Evolutionary conservation across 2,888 invertebrate genomes (phyloP), one percentile per base, ranked within the genome.

Genomic region (Lepeophtheirus nordmannii): DNA sequence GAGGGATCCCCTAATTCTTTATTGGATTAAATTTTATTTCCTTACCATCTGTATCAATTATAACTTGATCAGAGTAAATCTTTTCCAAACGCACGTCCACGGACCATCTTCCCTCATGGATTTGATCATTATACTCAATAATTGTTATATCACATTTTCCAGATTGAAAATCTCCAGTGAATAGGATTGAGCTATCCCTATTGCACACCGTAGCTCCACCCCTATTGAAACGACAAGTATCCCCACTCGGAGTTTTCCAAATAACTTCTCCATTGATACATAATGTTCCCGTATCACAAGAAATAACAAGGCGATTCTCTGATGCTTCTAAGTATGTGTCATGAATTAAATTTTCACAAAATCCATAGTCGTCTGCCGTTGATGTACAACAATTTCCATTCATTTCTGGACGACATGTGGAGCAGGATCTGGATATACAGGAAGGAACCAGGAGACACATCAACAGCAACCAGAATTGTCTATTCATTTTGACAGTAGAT

Each of bases 101-200:
- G 17, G 53, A 46, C 53, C 53, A 46, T 17, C 53, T 14, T 46
- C 53, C 53, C 17, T 46, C 53, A 46, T 46, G 53, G n/a, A n/a
- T 14, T n/a, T 46, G n/a, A n/a, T 46, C 53, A 46, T 46, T 46
- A 17, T n/a, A 46, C 1, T 46, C 53, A 46, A 17, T 46, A 46
- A 46, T 8, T 46, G 17, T n/a, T n/a, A 46, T 46, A 8, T 46
- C 53, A 46, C 53, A 46, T 46, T 17, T 46, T 46, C 53, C 53
- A 17, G 53, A n/a, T 46, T 46, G n/a, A 46, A 46, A 46, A 17
- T 46, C 17, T 8, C 53, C 53, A 46, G 53, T 46, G 8, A 46
- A 46, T n/a, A 17, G n/a, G 5, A 46, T 46, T 2, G 53, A 46
- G 1, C 2, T 46, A 46, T 46, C 53, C 53, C 17, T 14, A 3